A percentile compares a stretch with the other conserved stretches of the same genome.
Conservation (phyloP, 2,113 vertebrate species). For the Okapia johnstoni region DNA sequence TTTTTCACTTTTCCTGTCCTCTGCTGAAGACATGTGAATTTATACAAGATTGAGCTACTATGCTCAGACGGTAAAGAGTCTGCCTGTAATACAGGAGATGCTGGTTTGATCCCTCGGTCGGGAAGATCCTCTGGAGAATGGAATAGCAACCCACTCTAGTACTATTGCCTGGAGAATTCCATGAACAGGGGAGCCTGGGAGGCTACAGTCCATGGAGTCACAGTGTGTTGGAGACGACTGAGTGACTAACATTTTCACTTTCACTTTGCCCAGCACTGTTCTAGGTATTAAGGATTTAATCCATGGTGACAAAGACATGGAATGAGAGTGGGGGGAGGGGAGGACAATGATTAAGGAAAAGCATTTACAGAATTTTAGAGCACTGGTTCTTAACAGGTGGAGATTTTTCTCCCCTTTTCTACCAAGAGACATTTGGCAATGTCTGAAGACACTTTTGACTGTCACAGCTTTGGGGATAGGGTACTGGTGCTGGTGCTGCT, state of each 20-base stretch:
- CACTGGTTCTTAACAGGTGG: not conserved
- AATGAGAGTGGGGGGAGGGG: not conserved
- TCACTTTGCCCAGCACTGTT: not conserved
- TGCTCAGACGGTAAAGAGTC: not conserved
- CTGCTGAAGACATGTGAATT: not conserved
- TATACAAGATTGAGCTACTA: not conserved
- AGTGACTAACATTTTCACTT: not conserved
- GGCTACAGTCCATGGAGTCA: not conserved
- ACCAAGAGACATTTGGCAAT: not conserved
- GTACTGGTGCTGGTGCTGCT: not conserved
- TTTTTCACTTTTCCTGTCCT: not conserved
- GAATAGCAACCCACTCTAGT: not conserved
- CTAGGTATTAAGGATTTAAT: not conserved
- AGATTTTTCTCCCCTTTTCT: not conserved
- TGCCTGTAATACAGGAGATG: not conserved
- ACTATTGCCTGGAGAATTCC: not conserved
- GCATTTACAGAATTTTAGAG: not conserved
- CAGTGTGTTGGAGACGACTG: not conserved
- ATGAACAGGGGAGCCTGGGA: not conserved
- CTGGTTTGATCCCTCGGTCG: accelerated
- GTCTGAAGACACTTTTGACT: not conserved
- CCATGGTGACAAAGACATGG: not conserved
- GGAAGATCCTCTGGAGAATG: not conserved
- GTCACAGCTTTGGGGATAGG: not conserved
- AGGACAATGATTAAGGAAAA: not conserved